These are phyloP conservation scores for Phaethornis superciliosus DNA, from an alignment of 2,113 vertebrate genomes.

Conservation along the genomic window DNA sequence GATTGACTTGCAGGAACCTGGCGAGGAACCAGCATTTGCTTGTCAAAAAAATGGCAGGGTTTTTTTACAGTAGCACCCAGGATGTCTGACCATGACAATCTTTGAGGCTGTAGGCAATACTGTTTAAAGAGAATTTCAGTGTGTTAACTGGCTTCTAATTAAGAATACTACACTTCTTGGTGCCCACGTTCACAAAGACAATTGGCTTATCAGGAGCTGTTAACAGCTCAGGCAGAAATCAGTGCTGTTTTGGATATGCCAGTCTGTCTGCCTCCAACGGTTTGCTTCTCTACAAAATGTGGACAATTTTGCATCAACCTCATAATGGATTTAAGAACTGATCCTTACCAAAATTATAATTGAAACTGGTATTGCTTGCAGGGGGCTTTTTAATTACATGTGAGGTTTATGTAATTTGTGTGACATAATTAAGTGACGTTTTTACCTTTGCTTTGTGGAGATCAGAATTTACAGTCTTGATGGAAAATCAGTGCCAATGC, in stretches of 20 bases:
- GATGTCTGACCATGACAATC: neutral
- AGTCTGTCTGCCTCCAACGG: neutral
- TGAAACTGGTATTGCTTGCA: neutral
- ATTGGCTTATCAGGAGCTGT: constrained; percentile 20
- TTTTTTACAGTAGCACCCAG: neutral
- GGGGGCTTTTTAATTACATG: neutral
- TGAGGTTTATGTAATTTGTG: too few relatives aligned
- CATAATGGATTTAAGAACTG: neutral
- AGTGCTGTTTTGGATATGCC: neutral
- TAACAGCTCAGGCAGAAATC: constrained; percentile 1
- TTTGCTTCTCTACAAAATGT: neutral
- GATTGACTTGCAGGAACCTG: neutral
- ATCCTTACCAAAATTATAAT: neutral
- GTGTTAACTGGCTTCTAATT: neutral
- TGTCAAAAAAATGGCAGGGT: neutral
- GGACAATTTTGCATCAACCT: neutral
- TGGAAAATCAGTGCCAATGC: neutral
- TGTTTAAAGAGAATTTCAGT: constrained; percentile 27
- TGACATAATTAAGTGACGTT: rapidly evolving
- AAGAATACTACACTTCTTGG: neutral
- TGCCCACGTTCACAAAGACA: constrained; percentile 16
- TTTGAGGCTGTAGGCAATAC: neutral
- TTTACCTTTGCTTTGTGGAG: neutral
- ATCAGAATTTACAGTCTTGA: neutral
- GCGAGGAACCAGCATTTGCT: neutral